Conservation (phyloP, 1,140 invertebrate genomes). For the Yoshiicerus persimilis region DNA sequence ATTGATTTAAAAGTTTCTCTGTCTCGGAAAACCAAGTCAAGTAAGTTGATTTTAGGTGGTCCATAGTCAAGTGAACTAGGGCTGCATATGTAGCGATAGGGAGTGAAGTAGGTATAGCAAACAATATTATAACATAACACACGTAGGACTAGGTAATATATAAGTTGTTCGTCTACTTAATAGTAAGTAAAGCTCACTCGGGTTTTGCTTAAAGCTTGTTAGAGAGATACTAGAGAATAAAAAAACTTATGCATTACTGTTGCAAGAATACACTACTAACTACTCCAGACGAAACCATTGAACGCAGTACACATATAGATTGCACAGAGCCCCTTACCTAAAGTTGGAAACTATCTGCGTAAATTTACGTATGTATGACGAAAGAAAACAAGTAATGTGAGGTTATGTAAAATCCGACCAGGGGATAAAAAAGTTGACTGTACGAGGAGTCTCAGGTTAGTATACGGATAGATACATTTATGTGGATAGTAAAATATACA, state of each 20-base stretch:
- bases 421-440: background rate
- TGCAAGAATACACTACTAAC: background rate
- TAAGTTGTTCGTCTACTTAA: background rate
- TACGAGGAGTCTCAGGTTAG: background rate
- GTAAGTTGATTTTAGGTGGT: background rate
- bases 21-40: background rate
- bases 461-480: background rate
- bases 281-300: background rate
- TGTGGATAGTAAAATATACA: background rate
- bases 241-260: background rate
- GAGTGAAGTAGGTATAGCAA: background rate
- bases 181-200: background rate
- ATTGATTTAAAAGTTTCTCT: constrained; percentile 4
- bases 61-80: background rate
- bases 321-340: background rate
- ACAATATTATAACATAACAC: too few relatives aligned
- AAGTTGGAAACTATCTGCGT: constrained; percentile 10
- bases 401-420: background rate
- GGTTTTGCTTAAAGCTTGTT: background rate
- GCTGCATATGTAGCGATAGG: background rate
- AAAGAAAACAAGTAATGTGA: constrained; percentile 8
- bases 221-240: background rate
- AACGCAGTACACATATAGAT: background rate
- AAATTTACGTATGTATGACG: constrained; percentile 15
- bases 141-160: background rate